These are phyloP conservation scores for Cacoxenus indagator DNA, from an alignment of 2,888 invertebrate genomes.

Conservation along the genomic window DNA sequence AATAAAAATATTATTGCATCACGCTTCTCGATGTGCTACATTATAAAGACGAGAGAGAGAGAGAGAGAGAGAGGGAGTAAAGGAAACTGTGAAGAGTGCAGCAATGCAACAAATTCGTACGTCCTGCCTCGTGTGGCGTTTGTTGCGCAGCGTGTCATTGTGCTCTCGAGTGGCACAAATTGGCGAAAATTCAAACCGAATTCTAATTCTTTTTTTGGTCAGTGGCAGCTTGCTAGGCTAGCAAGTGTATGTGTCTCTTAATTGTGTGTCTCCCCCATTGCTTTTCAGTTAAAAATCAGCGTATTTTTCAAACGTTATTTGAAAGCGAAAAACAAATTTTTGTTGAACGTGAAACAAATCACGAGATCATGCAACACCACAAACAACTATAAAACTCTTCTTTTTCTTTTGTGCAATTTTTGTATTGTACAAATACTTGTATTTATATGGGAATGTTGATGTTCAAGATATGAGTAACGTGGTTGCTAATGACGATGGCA, in stretches of 20 bases:
- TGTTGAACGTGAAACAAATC: slow-evolving; percentile 10
- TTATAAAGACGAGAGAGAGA: too few relatives aligned
- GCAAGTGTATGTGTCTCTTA: not conserved
- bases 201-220: not conserved
- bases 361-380: not conserved
- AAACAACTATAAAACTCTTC: not conserved
- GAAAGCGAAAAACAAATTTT: slow-evolving; percentile 44
- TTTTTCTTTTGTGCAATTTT: not conserved
- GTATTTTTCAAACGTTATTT: slow-evolving; percentile 45
- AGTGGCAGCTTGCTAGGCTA: not conserved
- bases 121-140: too few relatives aligned
- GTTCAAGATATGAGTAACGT: not conserved
- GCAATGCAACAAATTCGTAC: too few relatives aligned
- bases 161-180: not conserved
- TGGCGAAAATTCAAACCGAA: not conserved
- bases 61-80: too few relatives aligned
- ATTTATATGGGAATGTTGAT: not conserved
- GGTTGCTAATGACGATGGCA: not conserved
- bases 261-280: slow-evolving; percentile 25
- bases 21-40: too few relatives aligned
- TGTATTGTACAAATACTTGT: not conserved
- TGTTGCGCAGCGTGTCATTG: too few relatives aligned
- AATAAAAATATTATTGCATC: too few relatives aligned
- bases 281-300: slow-evolving; percentile 46
- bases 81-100: too few relatives aligned